These are phyloP conservation scores for Gambusia affinis DNA, from an alignment of 2,113 vertebrate genomes.

Conservation along the genomic window DNA sequence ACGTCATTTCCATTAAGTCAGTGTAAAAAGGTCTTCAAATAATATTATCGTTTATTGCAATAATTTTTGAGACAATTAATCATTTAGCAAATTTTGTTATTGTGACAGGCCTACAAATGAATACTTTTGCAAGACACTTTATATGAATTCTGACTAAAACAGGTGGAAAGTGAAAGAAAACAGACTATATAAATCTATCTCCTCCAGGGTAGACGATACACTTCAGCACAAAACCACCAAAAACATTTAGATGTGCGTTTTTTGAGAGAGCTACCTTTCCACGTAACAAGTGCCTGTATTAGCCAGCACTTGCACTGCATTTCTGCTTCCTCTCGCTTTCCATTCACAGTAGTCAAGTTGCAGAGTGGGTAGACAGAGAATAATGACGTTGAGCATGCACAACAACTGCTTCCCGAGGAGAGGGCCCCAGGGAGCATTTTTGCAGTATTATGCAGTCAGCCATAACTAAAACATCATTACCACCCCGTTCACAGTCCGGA, in stretches of 20 bases:
- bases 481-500: conserved; percentile 47
- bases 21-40: too few relatives aligned
- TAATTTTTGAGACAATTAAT: too few relatives aligned
- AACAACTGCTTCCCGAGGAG: conserved; percentile 67
- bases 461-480: conserved; percentile 78
- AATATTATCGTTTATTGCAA: too few relatives aligned
- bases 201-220: conserved; percentile 42
- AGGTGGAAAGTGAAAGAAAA: conserved; percentile 1
- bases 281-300: conserved; percentile 66
- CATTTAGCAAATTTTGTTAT: too few relatives aligned
- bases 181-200: conserved; percentile 28
- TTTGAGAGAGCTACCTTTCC: conserved; percentile 46
- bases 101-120: too few relatives aligned
- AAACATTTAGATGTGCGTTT: conserved; percentile 41
- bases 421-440: conserved; percentile 69
- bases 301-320: conserved; percentile 53
- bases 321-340: conserved; percentile 52
- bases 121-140: conserved; percentile 10
- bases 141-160: conserved; percentile 20
- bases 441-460: conserved; percentile 74
- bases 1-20: too few relatives aligned
- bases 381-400: conserved; percentile 72
- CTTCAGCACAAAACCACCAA: conserved; percentile 43
- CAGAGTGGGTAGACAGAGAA: conserved; percentile 70
- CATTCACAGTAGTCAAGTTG: conserved; percentile 62